Evolutionary conservation across 2,797 vertebrate species (phyloP).

Genomic region (Anniella stebbinsi): DNA sequence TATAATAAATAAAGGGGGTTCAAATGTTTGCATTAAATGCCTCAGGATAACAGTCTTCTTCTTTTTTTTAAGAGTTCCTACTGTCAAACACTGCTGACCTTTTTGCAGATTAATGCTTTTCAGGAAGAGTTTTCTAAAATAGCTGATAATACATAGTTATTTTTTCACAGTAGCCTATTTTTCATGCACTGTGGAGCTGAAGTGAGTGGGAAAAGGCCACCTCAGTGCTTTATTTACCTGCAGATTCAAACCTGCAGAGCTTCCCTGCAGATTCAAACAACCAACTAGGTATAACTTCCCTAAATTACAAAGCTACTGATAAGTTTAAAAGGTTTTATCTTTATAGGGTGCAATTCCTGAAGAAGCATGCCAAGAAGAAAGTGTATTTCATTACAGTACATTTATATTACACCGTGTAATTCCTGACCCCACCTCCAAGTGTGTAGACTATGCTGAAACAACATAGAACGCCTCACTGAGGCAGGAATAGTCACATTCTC

Average conservation of each 20-base stretch:
- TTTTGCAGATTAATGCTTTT: conserved; percentile 12
- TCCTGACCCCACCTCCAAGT: not conserved
- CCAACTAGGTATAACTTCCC: not conserved
- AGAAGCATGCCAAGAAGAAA: not conserved
- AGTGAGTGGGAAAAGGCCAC: not conserved
- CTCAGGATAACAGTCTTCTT: not conserved
- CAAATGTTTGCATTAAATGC: conserved; percentile 8
- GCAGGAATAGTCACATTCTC: not conserved
- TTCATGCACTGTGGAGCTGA: not conserved
- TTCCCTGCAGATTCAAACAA: not conserved
- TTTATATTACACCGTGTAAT: not conserved
- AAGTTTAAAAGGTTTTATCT: conserved; percentile 15
- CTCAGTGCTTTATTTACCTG: not conserved
- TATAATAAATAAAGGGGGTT: not conserved
- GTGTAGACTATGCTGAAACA: not conserved
- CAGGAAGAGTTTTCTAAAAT: not conserved
- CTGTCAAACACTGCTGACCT: conserved; percentile 14
- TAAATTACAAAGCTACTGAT: not conserved
- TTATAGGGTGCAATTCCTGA: not conserved
- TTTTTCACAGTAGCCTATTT: not conserved
- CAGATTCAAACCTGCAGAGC: not conserved
- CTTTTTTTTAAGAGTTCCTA: not conserved
- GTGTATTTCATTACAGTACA: not conserved
- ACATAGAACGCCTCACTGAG: not conserved
- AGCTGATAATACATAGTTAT: conserved; percentile 14